Base-by-base conservation (phyloP, 2,797 vertebrate genomes). In the Rhincodon typus region DNA sequence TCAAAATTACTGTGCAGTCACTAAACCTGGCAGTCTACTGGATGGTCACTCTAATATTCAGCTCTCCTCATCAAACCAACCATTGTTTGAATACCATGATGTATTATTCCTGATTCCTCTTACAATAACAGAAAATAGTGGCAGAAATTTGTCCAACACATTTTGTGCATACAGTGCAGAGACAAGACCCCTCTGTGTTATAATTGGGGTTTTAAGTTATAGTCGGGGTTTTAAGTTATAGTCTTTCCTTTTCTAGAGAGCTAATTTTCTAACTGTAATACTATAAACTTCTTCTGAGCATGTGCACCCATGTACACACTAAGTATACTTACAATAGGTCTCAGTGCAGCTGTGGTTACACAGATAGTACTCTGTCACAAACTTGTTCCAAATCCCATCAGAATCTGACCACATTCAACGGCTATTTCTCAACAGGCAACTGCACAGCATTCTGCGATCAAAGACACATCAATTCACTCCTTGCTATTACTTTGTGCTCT, bases 321-420 rank as follows among this genome's bases (percentile, higher is more conserved):
- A 42, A 23, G 38, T 69, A 69, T 69, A 91, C 34, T 66, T 91
- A 91, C 88, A 93, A 42, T 93, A 93, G 25, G 67, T 66, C 62
- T 93, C 90, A 93, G 90, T 93, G 90, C 90, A 93, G 90, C 67
- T n/a, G 19, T 57, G 27, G 27, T 90, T 66, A 90, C 87, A 62
- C 21, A 93, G 21, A 67, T 38, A 66, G 34, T 93, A 67, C 90
- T 23, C 88, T 93, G 66, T 93, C 21, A 90, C 34, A 42, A 21
- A 69, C 62, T 93, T 93, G 21, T 10, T 42, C 90, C n/a, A 69
- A 25, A 23, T 42, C 30, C n/a, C 19, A 67, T 27, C 19, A 67
- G 90, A 69, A 93, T 93, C 90, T 93, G 62, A 93, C 34, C 62
- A 93, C 34, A 93, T 93, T 93, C 90, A 93, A 93, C 21, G 4